Percentiles rank a stretch among this genome's conserved stretches.
Conservation (phyloP, 2,797 vertebrate genomes). For the Scomberomorus guttatus region DNA sequence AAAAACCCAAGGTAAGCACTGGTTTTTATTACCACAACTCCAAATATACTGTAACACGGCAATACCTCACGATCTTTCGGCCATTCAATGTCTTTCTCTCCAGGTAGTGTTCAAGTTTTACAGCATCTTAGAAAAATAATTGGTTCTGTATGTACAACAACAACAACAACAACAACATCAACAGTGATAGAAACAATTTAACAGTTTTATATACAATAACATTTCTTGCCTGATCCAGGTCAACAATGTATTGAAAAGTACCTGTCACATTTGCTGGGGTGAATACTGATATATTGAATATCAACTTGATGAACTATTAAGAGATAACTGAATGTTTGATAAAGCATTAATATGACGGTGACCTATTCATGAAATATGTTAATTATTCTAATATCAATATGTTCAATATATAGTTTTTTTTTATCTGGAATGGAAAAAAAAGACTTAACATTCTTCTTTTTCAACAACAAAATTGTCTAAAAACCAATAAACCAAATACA, state of each 20-base stretch:
- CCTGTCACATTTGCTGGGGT: constrained; percentile 22
- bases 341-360: constrained; percentile 24
- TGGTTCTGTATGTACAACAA: constrained; percentile 84
- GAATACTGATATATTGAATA: constrained; percentile 4
- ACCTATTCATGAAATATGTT: constrained; percentile 44
- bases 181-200: constrained; percentile 60
- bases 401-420: background rate
- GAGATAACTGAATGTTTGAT: constrained; percentile 27
- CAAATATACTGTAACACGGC: constrained; percentile 50
- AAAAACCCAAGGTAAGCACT: constrained; percentile 52
- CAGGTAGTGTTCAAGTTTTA: constrained; percentile 76
- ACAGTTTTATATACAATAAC: constrained; percentile 66
- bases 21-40: constrained; percentile 60
- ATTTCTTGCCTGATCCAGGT: constrained; percentile 30
- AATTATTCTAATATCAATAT: constrained; percentile 34
- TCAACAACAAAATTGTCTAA: constrained; percentile 32
- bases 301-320: constrained; percentile 2
- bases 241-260: constrained; percentile 24
- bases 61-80: constrained; percentile 51
- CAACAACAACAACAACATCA: constrained; percentile 66
- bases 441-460: constrained; percentile 26
- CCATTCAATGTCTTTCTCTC: constrained; percentile 52
- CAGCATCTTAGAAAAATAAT: constrained; percentile 87
- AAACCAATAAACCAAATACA: constrained; percentile 48
- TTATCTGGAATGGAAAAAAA: constrained; percentile 27